phyloP scores from a whole-genome alignment of 64 coral and sea anemone species.

The Stichodactyla mertensii region DNA sequence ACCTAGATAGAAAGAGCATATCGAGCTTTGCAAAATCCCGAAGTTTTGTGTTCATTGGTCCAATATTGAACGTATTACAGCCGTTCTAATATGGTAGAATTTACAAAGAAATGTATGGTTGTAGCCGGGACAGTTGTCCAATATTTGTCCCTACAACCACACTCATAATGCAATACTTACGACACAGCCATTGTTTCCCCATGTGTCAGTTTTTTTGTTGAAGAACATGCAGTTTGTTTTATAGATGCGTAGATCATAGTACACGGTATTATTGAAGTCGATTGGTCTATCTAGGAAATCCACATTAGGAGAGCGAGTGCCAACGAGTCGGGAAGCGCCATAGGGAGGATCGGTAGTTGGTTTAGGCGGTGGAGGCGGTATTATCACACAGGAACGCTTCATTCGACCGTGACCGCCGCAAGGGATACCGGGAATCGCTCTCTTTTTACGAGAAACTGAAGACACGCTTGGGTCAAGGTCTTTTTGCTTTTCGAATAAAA shows the following conservation, averaged over 20 bases:
- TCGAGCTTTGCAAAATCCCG: no score
- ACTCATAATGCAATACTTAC: slow-evolving; percentile 29
- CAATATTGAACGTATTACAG: no score
- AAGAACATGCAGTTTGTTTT: slow-evolving; percentile 74
- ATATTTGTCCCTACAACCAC: no score
- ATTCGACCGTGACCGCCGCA: slow-evolving; percentile 23
- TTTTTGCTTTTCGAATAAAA: background rate
- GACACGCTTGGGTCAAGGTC: background rate
- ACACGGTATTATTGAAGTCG: slow-evolving; percentile 52
- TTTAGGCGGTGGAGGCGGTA: slow-evolving; percentile 69
- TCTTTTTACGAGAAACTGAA: slow-evolving; percentile 18
- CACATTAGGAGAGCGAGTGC: slow-evolving; percentile 30
- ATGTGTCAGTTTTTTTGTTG: slow-evolving; percentile 47
- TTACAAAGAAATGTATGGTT: no score
- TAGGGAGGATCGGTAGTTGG: slow-evolving; percentile 37
- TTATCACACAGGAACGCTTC: slow-evolving; percentile 80
- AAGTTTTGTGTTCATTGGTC: no score
- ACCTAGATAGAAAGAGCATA: no score
- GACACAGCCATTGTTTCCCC: slow-evolving; percentile 64
- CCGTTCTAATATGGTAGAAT: no score
- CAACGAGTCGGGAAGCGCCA: background rate
- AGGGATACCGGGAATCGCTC: slow-evolving; percentile 35
- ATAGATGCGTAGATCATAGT: slow-evolving; percentile 52
- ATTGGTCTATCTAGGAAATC: slow-evolving; percentile 65
- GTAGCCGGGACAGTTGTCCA: no score